phyloP scores from a whole-genome alignment of 1,140 invertebrate genomes.

The Orius laevigatus region DNA sequence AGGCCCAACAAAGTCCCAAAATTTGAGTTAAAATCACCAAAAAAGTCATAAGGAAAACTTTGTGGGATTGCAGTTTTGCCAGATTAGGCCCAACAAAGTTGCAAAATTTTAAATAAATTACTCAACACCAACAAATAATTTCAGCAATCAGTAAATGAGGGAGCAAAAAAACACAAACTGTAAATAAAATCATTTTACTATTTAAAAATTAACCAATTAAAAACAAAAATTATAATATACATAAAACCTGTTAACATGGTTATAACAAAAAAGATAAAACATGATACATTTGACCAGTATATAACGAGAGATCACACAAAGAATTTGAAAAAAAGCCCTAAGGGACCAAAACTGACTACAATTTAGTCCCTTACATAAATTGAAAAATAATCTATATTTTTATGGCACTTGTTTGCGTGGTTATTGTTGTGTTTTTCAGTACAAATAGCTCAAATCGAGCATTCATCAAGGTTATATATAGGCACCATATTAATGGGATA shows the following conservation, averaged over 20 bases:
- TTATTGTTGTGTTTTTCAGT: too few species aligned
- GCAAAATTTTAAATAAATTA: too few species aligned
- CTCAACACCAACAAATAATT: too few species aligned
- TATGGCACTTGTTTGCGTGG: too few species aligned
- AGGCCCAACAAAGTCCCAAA: too few species aligned
- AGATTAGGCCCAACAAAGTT: too few species aligned
- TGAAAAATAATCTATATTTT: not conserved
- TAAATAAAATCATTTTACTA: slow-evolving; percentile 8
- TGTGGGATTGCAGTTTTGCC: too few species aligned
- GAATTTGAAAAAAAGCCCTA: not conserved
- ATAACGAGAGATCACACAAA: not conserved
- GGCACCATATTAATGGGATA: not conserved
- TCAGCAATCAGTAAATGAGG: too few species aligned
- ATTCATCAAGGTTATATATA: not conserved
- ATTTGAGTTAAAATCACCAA: too few species aligned
- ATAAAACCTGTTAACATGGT: not conserved
- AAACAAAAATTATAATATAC: not conserved
- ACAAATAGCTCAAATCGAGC: not conserved
- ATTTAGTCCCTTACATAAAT: not conserved
- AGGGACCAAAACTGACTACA: not conserved
- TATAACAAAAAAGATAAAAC: not conserved
- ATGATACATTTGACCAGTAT: not conserved
- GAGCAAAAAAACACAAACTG: not conserved
- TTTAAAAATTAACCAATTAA: slow-evolving; percentile 5
- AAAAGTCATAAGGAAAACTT: too few species aligned